Conservation (phyloP, 2,113 vertebrate species). For the Sardina pilchardus region DNA sequence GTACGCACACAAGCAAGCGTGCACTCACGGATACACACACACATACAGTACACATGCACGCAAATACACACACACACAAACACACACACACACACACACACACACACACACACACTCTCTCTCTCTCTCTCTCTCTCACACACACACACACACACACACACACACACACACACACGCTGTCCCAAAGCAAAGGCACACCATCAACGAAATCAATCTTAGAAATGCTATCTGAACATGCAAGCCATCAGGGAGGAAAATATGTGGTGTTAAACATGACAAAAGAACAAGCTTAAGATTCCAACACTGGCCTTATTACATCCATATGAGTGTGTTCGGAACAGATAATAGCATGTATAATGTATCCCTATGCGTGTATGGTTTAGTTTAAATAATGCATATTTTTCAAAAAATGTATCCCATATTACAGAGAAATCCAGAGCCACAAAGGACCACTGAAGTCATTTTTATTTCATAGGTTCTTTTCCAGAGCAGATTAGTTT, state of each 20-base stretch:
- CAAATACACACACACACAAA: background rate
- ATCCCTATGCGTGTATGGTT: background rate
- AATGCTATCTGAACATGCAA: background rate
- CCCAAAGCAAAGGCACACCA: background rate
- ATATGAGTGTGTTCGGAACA: background rate
- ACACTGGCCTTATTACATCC: background rate
- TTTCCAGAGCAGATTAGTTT: constrained; percentile 38
- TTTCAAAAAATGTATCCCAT: background rate
- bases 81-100: constrained; percentile 16
- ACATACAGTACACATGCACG: background rate
- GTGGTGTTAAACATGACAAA: background rate
- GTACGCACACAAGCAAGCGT: background rate
- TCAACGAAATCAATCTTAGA: background rate
- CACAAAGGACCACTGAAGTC: background rate
- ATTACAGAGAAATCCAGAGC: background rate
- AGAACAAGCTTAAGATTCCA: background rate
- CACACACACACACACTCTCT: background rate
- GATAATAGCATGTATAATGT: background rate
- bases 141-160: background rate
- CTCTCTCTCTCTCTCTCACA: too few relatives aligned
- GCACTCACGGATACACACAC: background rate
- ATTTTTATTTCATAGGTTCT: constrained; percentile 1
- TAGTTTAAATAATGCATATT: background rate
- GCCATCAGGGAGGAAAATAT: background rate
- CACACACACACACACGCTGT: background rate